A percentile compares a stretch with the other conserved stretches of the same genome.
phyloP scores from a whole-genome alignment of 1,140 invertebrate genomes.

The Nomia melanderi region DNA sequence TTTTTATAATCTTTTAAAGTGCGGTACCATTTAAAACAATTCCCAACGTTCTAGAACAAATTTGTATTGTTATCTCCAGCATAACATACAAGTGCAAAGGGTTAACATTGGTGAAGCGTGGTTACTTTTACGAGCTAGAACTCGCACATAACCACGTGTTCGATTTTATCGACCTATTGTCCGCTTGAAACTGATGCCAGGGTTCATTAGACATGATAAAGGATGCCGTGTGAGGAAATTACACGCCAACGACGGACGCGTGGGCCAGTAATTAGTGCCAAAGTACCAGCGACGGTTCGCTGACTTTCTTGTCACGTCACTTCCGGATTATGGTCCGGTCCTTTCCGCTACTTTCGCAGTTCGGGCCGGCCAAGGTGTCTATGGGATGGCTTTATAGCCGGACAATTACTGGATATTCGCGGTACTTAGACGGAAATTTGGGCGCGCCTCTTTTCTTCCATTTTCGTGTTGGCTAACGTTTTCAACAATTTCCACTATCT shows the following conservation, averaged over 20 bases:
- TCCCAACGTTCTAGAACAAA: no score
- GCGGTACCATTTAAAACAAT: no score
- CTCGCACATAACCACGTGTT: conserved; percentile 1
- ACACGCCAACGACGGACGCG: conserved; percentile 30
- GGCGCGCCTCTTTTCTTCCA: conserved; percentile 2
- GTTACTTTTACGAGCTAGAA: conserved; percentile 7
- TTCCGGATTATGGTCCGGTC: conserved; percentile 57
- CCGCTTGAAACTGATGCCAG: conserved; percentile 26
- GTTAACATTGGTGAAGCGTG: no score
- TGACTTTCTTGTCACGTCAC: conserved; percentile 63
- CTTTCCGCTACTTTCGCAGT: conserved; percentile 34
- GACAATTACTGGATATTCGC: conserved; percentile 32
- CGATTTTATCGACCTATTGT: conserved; percentile 42
- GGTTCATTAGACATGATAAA: conserved; percentile 54
- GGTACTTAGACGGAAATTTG: not conserved
- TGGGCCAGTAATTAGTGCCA: conserved; percentile 57
- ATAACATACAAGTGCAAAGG: no score
- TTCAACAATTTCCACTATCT: no score
- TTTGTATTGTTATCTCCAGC: no score
- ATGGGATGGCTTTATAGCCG: conserved; percentile 33
- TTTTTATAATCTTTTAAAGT: no score
- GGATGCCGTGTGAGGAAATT: conserved; percentile 48
- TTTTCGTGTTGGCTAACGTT: not conserved
- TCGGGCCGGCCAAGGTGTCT: conserved; percentile 16
- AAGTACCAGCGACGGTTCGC: conserved; percentile 37